Percentiles rank a stretch among this genome's conserved stretches.
Conservation (phyloP, 2,888 invertebrate genomes). For the Chrysomela aeneicollis region DNA sequence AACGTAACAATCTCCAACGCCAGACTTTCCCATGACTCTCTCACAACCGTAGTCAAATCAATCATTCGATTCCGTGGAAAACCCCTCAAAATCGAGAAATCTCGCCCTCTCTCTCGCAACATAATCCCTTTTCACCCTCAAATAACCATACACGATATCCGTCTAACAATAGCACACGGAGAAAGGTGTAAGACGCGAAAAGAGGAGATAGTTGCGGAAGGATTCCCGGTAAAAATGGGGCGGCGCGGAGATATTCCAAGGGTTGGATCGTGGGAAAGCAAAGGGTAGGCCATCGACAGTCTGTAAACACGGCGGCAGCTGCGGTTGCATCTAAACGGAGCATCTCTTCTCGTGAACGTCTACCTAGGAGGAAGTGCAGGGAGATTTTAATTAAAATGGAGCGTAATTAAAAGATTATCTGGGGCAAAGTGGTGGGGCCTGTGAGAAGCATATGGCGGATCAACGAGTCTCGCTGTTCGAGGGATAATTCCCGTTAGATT, state of each 20-base stretch:
- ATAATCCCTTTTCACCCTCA: conserved; percentile 34
- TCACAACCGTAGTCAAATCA: conserved; percentile 36
- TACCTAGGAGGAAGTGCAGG: conserved; percentile 33
- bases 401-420: conserved; percentile 48
- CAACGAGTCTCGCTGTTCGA: background rate
- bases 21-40: conserved; percentile 23
- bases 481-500: background rate
- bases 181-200: conserved; percentile 56
- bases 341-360: conserved; percentile 5
- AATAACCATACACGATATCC: conserved; percentile 25
- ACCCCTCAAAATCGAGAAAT: conserved; percentile 31
- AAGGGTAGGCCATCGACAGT: conserved; percentile 51
- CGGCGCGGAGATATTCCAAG: conserved; percentile 54
- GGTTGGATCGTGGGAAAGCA: conserved; percentile 58
- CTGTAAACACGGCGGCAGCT: conserved; percentile 48
- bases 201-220: conserved; percentile 57
- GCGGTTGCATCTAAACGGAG: conserved; percentile 37
- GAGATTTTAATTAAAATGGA: conserved; percentile 44
- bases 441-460: conserved; percentile 3
- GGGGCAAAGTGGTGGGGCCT: conserved; percentile 25
- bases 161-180: conserved; percentile 24
- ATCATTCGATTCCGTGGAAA: conserved; percentile 34
- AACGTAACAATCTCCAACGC: conserved; percentile 4
- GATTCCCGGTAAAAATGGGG: conserved; percentile 58
- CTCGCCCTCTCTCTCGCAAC: conserved; percentile 20